Evolutionary conservation across 35 echinoderm and acorn worm species (phyloP).

Genomic region (Chiridota heheva): DNA sequence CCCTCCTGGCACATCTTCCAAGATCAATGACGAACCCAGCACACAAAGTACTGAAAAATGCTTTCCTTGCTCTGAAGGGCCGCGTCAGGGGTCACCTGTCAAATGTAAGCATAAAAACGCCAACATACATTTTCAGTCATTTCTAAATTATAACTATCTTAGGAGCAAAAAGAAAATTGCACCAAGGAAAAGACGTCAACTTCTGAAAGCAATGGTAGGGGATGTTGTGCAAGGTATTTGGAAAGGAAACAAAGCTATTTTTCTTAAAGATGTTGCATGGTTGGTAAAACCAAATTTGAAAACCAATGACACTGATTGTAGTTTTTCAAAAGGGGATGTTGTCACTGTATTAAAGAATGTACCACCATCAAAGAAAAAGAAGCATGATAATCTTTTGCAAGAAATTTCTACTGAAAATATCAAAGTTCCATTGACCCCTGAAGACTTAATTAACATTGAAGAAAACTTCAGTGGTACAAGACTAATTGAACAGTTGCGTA

Average conservation of each 20-base stretch:
- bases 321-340: slow-evolving; percentile 3
- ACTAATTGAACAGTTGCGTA: slow-evolving; percentile 23
- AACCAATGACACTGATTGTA: not conserved
- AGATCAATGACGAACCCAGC: not conserved
- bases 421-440: not conserved
- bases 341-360: slow-evolving; percentile 1
- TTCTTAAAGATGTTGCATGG: slow-evolving; percentile 7
- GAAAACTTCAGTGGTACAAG: slow-evolving; percentile 24
- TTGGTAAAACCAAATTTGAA: not conserved
- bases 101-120: slow-evolving; percentile 2
- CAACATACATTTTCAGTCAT: not conserved
- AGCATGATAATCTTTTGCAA: slow-evolving; percentile 12
- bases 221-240: not conserved
- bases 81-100: not conserved
- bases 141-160: not conserved
- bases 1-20: not conserved
- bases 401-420: slow-evolving; percentile 15
- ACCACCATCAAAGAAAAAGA: slow-evolving; percentile 8
- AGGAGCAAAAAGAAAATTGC: not conserved
- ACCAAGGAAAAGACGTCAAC: not conserved
- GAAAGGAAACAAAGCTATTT: slow-evolving; percentile 12
- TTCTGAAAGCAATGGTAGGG: not conserved
- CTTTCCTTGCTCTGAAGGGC: not conserved
- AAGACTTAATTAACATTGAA: slow-evolving; percentile 35
- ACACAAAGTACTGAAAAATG: not conserved